phyloP scores from a whole-genome alignment of 2,113 vertebrate species.

The human region DNA sequence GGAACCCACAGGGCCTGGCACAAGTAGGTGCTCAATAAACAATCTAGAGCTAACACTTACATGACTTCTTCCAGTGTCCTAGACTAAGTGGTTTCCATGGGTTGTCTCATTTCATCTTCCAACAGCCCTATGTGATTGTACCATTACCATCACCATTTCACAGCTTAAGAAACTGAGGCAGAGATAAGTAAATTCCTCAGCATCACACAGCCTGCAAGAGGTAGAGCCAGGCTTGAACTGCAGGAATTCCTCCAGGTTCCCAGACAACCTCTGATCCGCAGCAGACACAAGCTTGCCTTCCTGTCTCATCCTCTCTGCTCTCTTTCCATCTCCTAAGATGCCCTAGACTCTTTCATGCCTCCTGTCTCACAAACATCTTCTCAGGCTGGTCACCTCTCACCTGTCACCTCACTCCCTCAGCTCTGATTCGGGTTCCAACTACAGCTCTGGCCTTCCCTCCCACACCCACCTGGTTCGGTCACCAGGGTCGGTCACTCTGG shows the following conservation, averaged over 20 bases:
- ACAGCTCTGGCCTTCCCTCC: not conserved
- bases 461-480: too few relatives aligned
- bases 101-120: not conserved
- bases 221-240: not conserved
- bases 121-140: accelerated
- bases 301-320: not conserved
- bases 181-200: not conserved
- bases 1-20: not conserved
- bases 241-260: not conserved
- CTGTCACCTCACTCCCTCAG: not conserved
- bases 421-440: not conserved
- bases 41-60: too few relatives aligned
- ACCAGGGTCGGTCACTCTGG: not conserved
- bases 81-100: too few relatives aligned
- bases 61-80: not conserved
- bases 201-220: not conserved
- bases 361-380: not conserved
- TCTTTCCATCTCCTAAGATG: not conserved
- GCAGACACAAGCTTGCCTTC: accelerated
- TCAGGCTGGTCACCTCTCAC: not conserved
- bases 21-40: not conserved
- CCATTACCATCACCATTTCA: not conserved
- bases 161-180: not conserved
- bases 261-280: accelerated
- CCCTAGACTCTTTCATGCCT: too few relatives aligned